These are phyloP conservation scores for Pyrgus malvae DNA, from an alignment of 2,888 invertebrate genomes.

Conservation along the genomic window DNA sequence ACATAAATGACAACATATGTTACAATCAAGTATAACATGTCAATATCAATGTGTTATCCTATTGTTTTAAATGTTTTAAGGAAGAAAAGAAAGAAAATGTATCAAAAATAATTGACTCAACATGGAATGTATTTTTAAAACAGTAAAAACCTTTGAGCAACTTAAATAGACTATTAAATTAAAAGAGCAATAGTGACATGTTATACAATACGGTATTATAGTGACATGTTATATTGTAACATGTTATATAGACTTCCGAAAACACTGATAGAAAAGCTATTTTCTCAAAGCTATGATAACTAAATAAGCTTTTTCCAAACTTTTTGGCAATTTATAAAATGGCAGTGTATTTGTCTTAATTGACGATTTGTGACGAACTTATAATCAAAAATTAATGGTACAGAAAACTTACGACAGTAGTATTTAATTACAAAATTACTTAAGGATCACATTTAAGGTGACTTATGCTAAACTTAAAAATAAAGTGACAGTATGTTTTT, in stretches of 20 bases:
- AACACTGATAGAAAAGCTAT: conserved; percentile 11
- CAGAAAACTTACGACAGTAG: conserved; percentile 60
- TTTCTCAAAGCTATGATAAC: conserved; percentile 11
- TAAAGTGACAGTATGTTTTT: conserved; percentile 29
- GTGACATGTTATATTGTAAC: conserved; percentile 8
- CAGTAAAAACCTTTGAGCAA: too few species aligned
- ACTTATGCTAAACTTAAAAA: conserved; percentile 50
- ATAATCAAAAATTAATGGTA: conserved; percentile 51
- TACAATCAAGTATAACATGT: conserved; percentile 2
- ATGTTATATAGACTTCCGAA: not conserved
- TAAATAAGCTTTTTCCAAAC: conserved; percentile 17
- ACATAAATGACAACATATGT: not conserved
- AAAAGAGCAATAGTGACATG: too few species aligned
- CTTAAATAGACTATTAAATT: too few species aligned
- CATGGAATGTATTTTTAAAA: not conserved
- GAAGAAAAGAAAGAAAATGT: not conserved
- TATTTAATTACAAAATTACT: conserved; percentile 37
- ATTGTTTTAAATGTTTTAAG: not conserved
- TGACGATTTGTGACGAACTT: conserved; percentile 42
- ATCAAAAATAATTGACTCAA: not conserved
- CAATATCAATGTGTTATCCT: not conserved
- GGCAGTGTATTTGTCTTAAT: conserved; percentile 60
- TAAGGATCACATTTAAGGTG: conserved; percentile 72
- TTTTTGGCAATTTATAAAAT: conserved; percentile 50
- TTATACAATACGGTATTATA: not conserved